Evolutionary conservation across 2,113 vertebrate species (phyloP).

Genomic region (Ictidomys tridecemlineatus): DNA sequence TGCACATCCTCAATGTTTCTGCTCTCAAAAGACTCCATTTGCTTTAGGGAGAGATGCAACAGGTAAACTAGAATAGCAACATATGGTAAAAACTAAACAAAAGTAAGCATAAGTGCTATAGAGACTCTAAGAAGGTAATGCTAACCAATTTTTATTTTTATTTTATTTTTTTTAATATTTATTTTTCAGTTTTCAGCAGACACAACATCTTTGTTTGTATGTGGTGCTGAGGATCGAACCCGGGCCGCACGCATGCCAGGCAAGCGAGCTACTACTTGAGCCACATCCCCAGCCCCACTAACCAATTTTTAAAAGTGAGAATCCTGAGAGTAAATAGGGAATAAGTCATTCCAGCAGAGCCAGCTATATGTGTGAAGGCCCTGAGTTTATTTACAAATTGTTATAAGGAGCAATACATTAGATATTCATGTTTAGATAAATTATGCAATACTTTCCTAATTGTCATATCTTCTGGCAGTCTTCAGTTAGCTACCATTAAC

Average conservation of each 20-base stretch:
- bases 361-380: neutral
- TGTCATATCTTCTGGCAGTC: conserved; percentile 23
- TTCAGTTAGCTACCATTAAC: conserved; percentile 32
- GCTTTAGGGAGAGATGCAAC: conserved; percentile 16
- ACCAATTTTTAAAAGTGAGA: conserved; percentile 36
- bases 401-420: neutral
- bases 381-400: conserved; percentile 4
- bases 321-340: conserved; percentile 22
- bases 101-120: neutral
- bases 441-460: conserved; percentile 38
- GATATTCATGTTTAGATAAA: neutral
- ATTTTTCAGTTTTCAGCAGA: no score
- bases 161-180: no score
- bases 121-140: neutral
- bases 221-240: no score
- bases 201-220: no score
- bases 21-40: conserved; percentile 10
- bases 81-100: neutral
- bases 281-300: no score
- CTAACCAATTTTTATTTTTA: conserved; percentile 24
- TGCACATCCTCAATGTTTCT: conserved; percentile 1
- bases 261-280: no score
- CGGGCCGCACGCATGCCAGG: no score
- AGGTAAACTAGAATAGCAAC: neutral
- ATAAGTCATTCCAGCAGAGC: conserved; percentile 33